Base-by-base conservation (phyloP, 2,888 invertebrate genomes). In the Byasa hedistus region DNA sequence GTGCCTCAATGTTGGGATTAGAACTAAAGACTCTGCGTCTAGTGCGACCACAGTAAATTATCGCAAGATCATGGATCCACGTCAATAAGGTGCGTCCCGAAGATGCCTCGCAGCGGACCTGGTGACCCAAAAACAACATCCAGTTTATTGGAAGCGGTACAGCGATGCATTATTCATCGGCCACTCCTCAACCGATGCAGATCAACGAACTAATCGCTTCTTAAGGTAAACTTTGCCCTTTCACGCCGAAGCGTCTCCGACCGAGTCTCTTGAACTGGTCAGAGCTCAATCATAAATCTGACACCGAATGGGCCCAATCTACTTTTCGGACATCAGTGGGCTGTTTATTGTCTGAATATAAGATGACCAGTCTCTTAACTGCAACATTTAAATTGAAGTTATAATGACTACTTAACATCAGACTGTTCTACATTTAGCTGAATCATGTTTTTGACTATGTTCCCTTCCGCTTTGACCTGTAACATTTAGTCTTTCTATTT, bases 151-250 rank as follows among this genome's bases (percentile, higher is more conserved):
- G 22, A 51, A 48, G 57, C 57, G 44, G 57, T 23, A 54, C 36
- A 7, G 15, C 21, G 22, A 27, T 63, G 52, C 19, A 58, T 64
- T 39, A 57, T 64, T 64, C 64, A 58, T 64, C 22, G 51, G 12
- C 64, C 36, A 17, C 52, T 52, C 36, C 24, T 22, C 22, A 27
- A 48, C 48, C 48, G 52, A 59, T 59, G 52, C 22, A 56, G 56
- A 44, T 27, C 44, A 21, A 48, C 58, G 12, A 3, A 54, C 21
- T 51, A 2, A 15, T 36, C 51, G 36, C 22, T 3, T 12, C 62
- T 56, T 48, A 5, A 15, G 15, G 19, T 63, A 23, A 58, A 64
- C 58, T 64, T 64, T 54, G 24, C 58, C 64, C 7, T 52, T 58
- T 36, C 52, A 62, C 22, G 19, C n/a, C 1, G 57, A 2, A 58